phyloP scores from a whole-genome alignment of 2,797 vertebrate genomes.

The Limosa lapponica region DNA sequence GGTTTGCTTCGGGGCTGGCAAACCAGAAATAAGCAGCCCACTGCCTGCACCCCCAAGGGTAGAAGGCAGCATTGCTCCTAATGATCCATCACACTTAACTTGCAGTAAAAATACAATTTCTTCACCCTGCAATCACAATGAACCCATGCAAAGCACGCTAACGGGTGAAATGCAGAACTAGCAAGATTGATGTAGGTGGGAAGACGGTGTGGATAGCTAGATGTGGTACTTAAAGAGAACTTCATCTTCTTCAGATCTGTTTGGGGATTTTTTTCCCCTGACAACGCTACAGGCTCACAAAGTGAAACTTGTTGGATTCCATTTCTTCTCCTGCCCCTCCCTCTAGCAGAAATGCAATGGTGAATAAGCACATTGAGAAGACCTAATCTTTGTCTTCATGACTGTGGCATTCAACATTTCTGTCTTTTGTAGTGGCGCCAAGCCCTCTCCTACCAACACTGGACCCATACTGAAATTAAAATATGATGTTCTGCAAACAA shows the following conservation, averaged over 20 bases:
- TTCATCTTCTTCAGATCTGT: neutral
- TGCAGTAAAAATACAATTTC: slow-evolving; percentile 12
- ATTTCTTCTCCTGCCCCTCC: neutral
- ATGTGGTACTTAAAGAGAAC: neutral
- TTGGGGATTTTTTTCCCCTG: neutral
- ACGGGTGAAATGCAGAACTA: neutral
- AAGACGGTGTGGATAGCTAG: neutral
- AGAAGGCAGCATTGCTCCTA: slow-evolving; percentile 14
- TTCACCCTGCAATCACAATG: neutral
- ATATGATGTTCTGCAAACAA: neutral
- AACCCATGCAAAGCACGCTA: slow-evolving; percentile 10
- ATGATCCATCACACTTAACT: slow-evolving; percentile 23
- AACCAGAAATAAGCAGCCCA: rapidly evolving
- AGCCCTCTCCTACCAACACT: neutral
- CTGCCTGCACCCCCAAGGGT: neutral
- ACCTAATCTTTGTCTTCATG: neutral
- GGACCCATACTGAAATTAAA: neutral
- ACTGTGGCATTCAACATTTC: neutral
- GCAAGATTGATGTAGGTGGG: neutral
- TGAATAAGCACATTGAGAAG: neutral
- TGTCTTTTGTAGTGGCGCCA: neutral
- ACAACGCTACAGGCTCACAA: neutral
- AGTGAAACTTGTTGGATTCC: slow-evolving; percentile 6
- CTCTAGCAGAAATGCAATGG: neutral
- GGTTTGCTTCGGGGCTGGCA: neutral